These are phyloP conservation scores for Turritopsis rubra DNA, from an alignment of 30 jellyfish, hydroid and myxozoan species.

Conservation along the genomic window DNA sequence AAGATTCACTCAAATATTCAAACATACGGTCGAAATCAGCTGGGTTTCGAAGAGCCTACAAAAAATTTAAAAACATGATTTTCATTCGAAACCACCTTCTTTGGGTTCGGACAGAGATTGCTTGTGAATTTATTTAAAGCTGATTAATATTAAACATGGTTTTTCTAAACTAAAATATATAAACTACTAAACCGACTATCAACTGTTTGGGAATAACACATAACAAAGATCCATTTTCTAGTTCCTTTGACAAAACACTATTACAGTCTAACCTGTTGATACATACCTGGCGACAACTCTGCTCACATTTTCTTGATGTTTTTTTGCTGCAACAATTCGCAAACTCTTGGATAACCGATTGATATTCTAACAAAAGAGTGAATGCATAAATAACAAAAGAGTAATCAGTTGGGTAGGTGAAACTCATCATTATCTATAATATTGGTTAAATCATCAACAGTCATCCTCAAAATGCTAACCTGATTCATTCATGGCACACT, in stretches of 20 bases:
- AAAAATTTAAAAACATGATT: background rate
- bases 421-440: too few relatives aligned
- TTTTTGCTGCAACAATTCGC: constrained; percentile 17
- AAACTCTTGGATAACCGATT: constrained; percentile 1
- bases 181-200: too few relatives aligned
- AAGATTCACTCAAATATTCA: background rate
- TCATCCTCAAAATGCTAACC: background rate
- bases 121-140: too few relatives aligned
- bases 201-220: too few relatives aligned
- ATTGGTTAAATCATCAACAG: too few relatives aligned
- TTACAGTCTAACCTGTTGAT: too few relatives aligned
- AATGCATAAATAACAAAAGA: background rate
- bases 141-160: too few relatives aligned
- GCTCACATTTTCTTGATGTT: constrained; percentile 7
- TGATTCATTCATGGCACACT: constrained; percentile 16
- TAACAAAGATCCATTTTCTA: too few relatives aligned
- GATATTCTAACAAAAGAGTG: background rate
- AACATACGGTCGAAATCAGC: constrained; percentile 11
- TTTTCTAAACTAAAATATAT: too few relatives aligned
- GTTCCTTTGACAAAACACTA: too few relatives aligned
- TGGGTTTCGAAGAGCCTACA: constrained; percentile 10
- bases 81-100: background rate
- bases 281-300: constrained; percentile 8
- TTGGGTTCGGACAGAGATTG: background rate
- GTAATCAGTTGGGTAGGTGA: too few relatives aligned